Evolutionary conservation across 2,888 invertebrate genomes (phyloP).

Genomic region (Troglohyphantes excavatus): DNA sequence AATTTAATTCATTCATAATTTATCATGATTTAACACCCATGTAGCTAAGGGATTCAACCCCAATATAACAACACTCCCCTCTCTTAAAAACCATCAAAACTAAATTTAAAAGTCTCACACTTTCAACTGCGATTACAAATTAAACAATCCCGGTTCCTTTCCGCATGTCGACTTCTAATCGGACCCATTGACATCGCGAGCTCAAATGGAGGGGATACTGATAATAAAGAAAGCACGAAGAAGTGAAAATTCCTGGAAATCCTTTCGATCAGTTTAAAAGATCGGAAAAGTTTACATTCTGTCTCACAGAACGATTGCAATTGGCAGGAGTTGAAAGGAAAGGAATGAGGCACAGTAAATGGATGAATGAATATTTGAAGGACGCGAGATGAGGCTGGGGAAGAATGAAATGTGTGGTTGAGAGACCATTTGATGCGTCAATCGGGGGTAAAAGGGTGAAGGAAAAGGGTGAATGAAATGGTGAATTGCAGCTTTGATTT

Average conservation of each 20-base stretch:
- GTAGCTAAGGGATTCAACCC: too few relatives aligned
- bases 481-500: neutral
- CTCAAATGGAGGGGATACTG: constrained; percentile 44
- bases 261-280: constrained; percentile 45
- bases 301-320: neutral
- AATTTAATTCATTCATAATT: too few relatives aligned
- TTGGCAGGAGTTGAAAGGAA: neutral
- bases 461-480: neutral
- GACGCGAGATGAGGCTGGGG: neutral
- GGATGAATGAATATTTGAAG: constrained; percentile 58
- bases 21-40: too few relatives aligned
- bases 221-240: constrained; percentile 56
- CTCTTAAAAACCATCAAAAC: too few relatives aligned
- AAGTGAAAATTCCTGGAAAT: constrained; percentile 58
- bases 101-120: too few relatives aligned
- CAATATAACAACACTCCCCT: too few relatives aligned
- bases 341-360: neutral
- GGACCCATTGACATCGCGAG: constrained; percentile 23
- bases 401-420: constrained; percentile 15
- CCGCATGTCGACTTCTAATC: neutral
- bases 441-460: neutral
- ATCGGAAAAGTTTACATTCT: constrained; percentile 61
- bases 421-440: neutral
- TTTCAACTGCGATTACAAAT: too few relatives aligned
- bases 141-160: too few relatives aligned